These are phyloP conservation scores for Ormyrus labotus DNA, from an alignment of 2,888 invertebrate species.

Conservation along the genomic window DNA sequence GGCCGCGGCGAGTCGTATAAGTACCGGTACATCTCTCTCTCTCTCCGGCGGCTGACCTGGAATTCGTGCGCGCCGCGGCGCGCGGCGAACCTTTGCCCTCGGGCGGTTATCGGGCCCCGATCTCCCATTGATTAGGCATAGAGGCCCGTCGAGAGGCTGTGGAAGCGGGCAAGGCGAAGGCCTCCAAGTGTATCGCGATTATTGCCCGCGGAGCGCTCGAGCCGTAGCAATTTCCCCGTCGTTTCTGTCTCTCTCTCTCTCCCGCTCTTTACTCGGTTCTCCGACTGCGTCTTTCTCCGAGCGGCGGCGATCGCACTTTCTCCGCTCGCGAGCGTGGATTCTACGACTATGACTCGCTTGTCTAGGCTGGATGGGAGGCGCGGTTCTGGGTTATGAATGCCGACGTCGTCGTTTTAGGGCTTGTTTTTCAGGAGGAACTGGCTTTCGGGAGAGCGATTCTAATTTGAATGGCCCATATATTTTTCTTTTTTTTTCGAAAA, in stretches of 20 bases:
- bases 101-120: conserved; percentile 1
- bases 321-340: conserved; percentile 31
- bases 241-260: conserved; percentile 19
- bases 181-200: conserved; percentile 5
- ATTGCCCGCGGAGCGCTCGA: conserved; percentile 4
- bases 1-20: too few species aligned
- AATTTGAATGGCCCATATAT: too few species aligned
- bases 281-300: conserved; percentile 23
- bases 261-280: neutral
- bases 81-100: conserved; percentile 28
- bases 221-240: conserved; percentile 45
- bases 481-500: too few species aligned
- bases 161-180: neutral
- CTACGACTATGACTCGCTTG: too few species aligned
- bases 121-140: conserved; percentile 29
- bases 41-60: neutral
- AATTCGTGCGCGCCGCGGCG: conserved; percentile 2
- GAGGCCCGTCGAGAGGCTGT: neutral
- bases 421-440: too few species aligned
- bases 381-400: conserved; percentile 14
- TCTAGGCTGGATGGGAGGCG: neutral
- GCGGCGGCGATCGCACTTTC: conserved; percentile 50
- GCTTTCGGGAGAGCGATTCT: too few species aligned
- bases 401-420: neutral
- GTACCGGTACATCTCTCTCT: too few species aligned